Percentiles rank a stretch among this genome's conserved stretches.
phyloP scores from a whole-genome alignment of 2,888 invertebrate genomes.

The Hirtodrosophila duncani region DNA sequence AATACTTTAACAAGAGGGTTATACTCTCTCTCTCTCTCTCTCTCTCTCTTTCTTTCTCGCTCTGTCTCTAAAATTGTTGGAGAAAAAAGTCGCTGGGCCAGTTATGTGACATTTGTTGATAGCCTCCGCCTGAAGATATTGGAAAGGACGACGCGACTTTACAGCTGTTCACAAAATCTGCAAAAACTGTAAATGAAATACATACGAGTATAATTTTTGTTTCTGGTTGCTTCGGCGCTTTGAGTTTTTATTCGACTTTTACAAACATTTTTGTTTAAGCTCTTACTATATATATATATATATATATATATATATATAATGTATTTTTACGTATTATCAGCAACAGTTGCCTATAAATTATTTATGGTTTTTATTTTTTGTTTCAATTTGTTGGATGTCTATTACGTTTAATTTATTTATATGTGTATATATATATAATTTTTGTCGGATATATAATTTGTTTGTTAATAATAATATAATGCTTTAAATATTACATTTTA shows the following conservation, averaged over 20 bases:
- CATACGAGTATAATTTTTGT: slow-evolving; percentile 1
- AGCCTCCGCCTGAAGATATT: no score
- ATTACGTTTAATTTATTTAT: neutral
- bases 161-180: slow-evolving; percentile 25
- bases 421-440: slow-evolving; percentile 4
- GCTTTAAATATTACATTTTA: no score
- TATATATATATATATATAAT: slow-evolving; percentile 10
- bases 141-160: no score
- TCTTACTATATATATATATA: slow-evolving; percentile 5
- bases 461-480: no score
- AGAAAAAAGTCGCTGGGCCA: slow-evolving; percentile 33
- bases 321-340: no score
- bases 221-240: slow-evolving; percentile 21
- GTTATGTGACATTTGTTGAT: slow-evolving; percentile 61
- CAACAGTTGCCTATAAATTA: slow-evolving; percentile 5
- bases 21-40: no score
- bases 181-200: neutral
- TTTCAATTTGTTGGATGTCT: neutral
- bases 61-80: no score
- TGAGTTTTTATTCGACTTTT: slow-evolving; percentile 1
- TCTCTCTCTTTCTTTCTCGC: no score
- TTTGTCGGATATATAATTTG: slow-evolving; percentile 9
- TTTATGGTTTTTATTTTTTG: slow-evolving; percentile 6
- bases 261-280: slow-evolving; percentile 22
- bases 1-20: slow-evolving; percentile 44